A percentile compares a stretch with the other conserved stretches of the same genome.
Conservation (phyloP, 2,797 vertebrate genomes). For the Megalops cyprinoides region DNA sequence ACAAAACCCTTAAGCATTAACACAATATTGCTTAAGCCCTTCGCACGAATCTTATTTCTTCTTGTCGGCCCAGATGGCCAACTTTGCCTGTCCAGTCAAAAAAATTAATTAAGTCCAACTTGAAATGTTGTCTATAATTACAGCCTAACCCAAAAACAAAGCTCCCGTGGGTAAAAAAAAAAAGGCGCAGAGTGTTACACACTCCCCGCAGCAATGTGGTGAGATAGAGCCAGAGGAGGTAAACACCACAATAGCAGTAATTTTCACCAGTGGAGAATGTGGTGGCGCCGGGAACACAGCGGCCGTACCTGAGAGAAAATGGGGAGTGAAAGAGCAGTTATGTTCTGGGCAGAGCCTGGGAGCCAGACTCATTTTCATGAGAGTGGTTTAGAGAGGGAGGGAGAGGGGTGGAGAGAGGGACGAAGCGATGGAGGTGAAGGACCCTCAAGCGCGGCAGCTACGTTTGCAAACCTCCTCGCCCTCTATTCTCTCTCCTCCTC, state of each 20-base stretch:
- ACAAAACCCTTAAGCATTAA: too few relatives aligned
- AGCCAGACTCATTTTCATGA: slow-evolving; percentile 49
- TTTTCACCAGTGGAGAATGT: slow-evolving; percentile 49
- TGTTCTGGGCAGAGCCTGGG: slow-evolving; percentile 50
- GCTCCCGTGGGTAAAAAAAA: too few relatives aligned
- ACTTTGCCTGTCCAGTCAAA: too few relatives aligned
- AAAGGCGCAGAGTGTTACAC: too few relatives aligned
- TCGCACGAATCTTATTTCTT: too few relatives aligned
- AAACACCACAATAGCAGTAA: slow-evolving; percentile 43
- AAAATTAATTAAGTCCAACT: too few relatives aligned
- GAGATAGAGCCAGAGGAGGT: slow-evolving; percentile 20
- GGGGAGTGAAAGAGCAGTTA: slow-evolving; percentile 46
- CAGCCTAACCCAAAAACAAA: too few relatives aligned
- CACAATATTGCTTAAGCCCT: too few relatives aligned
- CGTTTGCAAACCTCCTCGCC: background rate
- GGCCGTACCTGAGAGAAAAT: slow-evolving; percentile 36
- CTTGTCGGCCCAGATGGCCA: too few relatives aligned
- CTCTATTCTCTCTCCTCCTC: background rate
- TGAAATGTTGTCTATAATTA: too few relatives aligned
- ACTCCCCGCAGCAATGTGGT: slow-evolving; percentile 9
- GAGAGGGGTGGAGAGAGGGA: slow-evolving; percentile 26
- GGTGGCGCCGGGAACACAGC: slow-evolving; percentile 32
- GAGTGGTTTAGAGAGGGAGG: slow-evolving; percentile 50
- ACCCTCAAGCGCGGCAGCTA: background rate
- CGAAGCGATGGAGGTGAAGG: slow-evolving; percentile 1